Evolutionary conservation across 2,113 vertebrate species (phyloP), one percentile per base, ranked within the genome.

Genomic region (Echinops telfairi): DNA sequence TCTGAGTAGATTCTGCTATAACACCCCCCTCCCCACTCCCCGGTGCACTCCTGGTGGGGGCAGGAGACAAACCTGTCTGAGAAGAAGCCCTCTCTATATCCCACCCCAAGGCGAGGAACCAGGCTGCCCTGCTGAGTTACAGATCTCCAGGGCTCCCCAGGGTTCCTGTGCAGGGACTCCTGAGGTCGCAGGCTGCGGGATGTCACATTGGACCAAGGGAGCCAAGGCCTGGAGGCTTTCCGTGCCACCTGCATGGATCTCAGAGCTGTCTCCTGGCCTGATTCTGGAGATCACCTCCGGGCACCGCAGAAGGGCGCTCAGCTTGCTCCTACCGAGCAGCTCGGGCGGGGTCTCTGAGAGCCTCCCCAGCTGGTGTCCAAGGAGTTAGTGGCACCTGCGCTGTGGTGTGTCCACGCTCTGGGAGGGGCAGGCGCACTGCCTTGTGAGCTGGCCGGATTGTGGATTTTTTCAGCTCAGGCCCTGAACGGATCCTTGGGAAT

Each of bases 371-470:
- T 4, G n/a, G 71, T 11, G 60, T 76, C 1, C 3, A 6, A 73
- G 14, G 15, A 27, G 47, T 4, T 0, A 22, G 43, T 1, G 0
- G 0, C 47, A 0, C 0, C 7, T 4, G 25, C 23, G 31, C 27
- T 23, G 0, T 20, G 14, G 27, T 53, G 6, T 29, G 12, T 36
- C 27, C 20, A 2, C 14, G 6, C 47, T 53, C 47, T 11, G 5
- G 47, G 47, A 53, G 47, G 47, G 9, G 47, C 47, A 53, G 47
- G 47, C 47, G 7, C 17, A 38, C 78, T 27, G 75, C 64, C n/a
- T 0, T 2, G 38, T 2, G 3, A 6, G 62, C 47, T 93, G 36
- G 0, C 64, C 0, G 11, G 14, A 40, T 11, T 2, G 6, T 23
- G 2, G 53, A 19, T 22, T 66, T 14, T 33, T 29, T 38, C 10